Percentiles rank a stretch among this genome's conserved stretches.
phyloP scores from a whole-genome alignment of 2,888 invertebrate genomes.

The Parochlus steinenii region DNA sequence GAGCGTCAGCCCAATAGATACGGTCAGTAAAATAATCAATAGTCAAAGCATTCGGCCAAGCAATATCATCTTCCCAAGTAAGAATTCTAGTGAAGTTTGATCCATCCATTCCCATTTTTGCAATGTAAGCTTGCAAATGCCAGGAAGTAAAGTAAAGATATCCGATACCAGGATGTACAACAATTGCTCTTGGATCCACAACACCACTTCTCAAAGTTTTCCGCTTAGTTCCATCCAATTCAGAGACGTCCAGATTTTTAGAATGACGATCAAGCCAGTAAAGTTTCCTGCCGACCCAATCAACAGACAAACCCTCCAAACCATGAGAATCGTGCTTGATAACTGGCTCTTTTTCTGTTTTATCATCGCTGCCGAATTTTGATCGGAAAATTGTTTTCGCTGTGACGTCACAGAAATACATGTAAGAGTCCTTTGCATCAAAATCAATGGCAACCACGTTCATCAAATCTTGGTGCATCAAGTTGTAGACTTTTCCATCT shows the following conservation, averaged over 20 bases:
- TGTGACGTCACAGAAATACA: constrained; percentile 94
- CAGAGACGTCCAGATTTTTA: constrained; percentile 87
- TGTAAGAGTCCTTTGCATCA: constrained; percentile 63
- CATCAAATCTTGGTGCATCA: constrained; percentile 86
- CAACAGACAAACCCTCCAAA: constrained; percentile 91
- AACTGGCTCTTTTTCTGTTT: constrained; percentile 59
- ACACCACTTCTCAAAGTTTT: constrained; percentile 79
- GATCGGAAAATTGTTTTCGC: constrained; percentile 85
- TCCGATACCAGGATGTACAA: constrained; percentile 86
- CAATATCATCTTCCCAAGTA: constrained; percentile 84
- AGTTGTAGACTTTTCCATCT: constrained; percentile 68
- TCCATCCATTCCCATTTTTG: constrained; percentile 94
- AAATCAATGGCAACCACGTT: constrained; percentile 95
- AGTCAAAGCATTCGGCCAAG: constrained; percentile 96
- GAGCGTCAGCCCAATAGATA: constrained; percentile 96
- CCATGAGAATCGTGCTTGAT: constrained; percentile 89
- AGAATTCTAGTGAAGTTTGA: constrained; percentile 74
- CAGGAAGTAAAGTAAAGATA: constrained; percentile 92
- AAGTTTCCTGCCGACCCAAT: constrained; percentile 90
- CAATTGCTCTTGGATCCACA: constrained; percentile 85
- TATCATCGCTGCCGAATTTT: constrained; percentile 30
- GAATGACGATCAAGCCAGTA: constrained; percentile 96
- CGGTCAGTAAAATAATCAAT: constrained; percentile 92
- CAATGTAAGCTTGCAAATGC: constrained; percentile 91
- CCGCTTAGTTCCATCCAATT: constrained; percentile 79